Evolutionary conservation across 2,797 vertebrate species (phyloP).

Genomic region (Tauraco hartlaubi): DNA sequence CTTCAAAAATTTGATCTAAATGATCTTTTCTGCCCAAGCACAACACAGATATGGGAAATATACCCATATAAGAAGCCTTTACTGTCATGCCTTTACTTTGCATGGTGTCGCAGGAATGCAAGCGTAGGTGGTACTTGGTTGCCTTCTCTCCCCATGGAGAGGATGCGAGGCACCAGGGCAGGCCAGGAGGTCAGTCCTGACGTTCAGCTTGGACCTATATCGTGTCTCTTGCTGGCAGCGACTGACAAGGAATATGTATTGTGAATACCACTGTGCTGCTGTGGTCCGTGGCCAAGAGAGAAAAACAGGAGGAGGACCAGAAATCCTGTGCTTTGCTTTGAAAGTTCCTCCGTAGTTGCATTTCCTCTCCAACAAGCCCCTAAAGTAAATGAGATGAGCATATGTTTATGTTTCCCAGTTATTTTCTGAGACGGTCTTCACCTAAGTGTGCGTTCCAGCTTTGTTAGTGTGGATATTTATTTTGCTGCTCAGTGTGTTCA

Average conservation of each 20-base stretch:
- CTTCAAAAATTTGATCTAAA: not conserved
- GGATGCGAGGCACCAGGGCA: not conserved
- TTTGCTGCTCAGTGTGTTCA: not conserved
- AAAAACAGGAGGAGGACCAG: slow-evolving; percentile 38
- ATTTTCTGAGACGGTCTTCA: not conserved
- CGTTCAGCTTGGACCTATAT: not conserved
- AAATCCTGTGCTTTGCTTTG: slow-evolving; percentile 57
- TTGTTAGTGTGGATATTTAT: not conserved
- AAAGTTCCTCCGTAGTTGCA: not conserved
- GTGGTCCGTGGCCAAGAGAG: slow-evolving; percentile 7
- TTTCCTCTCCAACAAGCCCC: slow-evolving; percentile 11
- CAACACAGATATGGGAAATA: rapidly evolving
- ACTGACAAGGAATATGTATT: not conserved
- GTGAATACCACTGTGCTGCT: not conserved
- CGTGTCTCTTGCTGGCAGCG: not conserved
- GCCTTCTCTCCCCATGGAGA: not conserved
- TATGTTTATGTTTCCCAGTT: slow-evolving; percentile 25
- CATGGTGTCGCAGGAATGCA: rapidly evolving
- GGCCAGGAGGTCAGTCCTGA: not conserved
- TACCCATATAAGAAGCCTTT: rapidly evolving
- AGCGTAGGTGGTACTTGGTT: rapidly evolving
- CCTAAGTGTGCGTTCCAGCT: not conserved
- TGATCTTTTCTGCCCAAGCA: not conserved
- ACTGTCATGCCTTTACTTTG: not conserved
- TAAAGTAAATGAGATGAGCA: slow-evolving; percentile 17